phyloP scores from a whole-genome alignment of 2,888 invertebrate species.

The Boloria selene region DNA sequence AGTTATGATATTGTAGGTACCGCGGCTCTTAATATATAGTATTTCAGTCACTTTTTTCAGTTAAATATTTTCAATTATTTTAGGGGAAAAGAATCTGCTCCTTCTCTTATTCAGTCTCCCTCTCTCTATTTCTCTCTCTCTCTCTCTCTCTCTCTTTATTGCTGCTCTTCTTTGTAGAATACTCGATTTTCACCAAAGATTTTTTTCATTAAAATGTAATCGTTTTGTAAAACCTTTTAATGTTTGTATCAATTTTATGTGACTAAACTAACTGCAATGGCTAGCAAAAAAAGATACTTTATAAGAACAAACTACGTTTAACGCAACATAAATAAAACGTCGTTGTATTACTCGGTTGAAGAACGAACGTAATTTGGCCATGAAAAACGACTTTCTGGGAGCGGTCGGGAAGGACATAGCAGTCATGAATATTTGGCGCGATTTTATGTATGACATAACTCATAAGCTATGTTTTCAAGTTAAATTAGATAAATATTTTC shows the following conservation, averaged over 20 bases:
- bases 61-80: too few species aligned
- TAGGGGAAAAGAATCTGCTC: too few species aligned
- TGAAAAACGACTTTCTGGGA: conserved; percentile 60
- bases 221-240: too few species aligned
- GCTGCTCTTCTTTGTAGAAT: too few species aligned
- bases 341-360: conserved; percentile 51
- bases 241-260: not conserved
- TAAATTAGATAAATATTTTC: conserved; percentile 11
- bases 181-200: too few species aligned
- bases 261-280: not conserved
- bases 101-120: too few species aligned
- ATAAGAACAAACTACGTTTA: conserved; percentile 52
- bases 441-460: conserved; percentile 23
- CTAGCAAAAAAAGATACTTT: conserved; percentile 37
- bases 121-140: too few species aligned
- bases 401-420: conserved; percentile 31
- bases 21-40: too few species aligned
- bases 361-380: conserved; percentile 64
- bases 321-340: conserved; percentile 59
- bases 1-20: too few species aligned
- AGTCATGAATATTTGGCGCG: conserved; percentile 37
- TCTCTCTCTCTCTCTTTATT: too few species aligned
- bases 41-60: too few species aligned
- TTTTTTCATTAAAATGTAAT: too few species aligned
- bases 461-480: conserved; percentile 13